phyloP scores from a whole-genome alignment of 2,797 vertebrate genomes.

The Rhinoraja longicauda region DNA sequence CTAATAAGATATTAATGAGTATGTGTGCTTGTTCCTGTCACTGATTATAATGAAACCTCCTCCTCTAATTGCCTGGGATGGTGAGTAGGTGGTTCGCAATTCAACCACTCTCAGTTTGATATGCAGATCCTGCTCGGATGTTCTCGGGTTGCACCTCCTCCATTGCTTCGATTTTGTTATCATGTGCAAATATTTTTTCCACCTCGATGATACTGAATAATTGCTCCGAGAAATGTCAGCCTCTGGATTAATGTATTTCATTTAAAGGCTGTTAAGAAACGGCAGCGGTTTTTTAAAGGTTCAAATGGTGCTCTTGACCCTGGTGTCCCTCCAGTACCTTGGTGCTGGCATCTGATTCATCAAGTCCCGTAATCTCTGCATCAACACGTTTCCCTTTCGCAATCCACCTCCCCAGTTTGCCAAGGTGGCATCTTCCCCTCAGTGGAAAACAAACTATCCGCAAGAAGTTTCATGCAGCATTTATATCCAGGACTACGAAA shows the following conservation, averaged over 20 bases:
- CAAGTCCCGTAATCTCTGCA: conserved; percentile 2
- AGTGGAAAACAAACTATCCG: not conserved
- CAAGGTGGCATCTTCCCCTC: not conserved
- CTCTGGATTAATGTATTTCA: conserved; percentile 37
- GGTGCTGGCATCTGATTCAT: conserved; percentile 34
- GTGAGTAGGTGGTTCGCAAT: conserved; percentile 34
- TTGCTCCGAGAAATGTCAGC: conserved; percentile 62
- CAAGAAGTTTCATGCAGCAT: not conserved
- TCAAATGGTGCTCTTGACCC: conserved; percentile 37
- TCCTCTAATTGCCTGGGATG: conserved; percentile 35
- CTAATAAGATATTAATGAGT: conserved; percentile 38
- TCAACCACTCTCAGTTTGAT: conserved; percentile 13
- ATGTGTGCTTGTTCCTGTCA: conserved; percentile 33
- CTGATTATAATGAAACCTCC: conserved; percentile 29
- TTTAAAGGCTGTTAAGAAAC: conserved; percentile 32
- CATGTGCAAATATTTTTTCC: conserved; percentile 60
- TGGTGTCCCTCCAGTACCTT: conserved; percentile 13
- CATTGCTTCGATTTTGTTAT: conserved; percentile 45
- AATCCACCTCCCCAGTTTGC: not conserved
- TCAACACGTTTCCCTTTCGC: conserved; percentile 15
- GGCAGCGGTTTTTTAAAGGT: conserved; percentile 28
- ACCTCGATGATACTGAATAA: conserved; percentile 59
- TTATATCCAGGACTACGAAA: too few relatives aligned
- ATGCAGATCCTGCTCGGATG: conserved; percentile 26
- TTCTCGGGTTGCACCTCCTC: conserved; percentile 10